Percentiles rank a stretch among this genome's conserved stretches.
Conservation (phyloP, 2,113 vertebrate species). For the Crotalus horridus region DNA sequence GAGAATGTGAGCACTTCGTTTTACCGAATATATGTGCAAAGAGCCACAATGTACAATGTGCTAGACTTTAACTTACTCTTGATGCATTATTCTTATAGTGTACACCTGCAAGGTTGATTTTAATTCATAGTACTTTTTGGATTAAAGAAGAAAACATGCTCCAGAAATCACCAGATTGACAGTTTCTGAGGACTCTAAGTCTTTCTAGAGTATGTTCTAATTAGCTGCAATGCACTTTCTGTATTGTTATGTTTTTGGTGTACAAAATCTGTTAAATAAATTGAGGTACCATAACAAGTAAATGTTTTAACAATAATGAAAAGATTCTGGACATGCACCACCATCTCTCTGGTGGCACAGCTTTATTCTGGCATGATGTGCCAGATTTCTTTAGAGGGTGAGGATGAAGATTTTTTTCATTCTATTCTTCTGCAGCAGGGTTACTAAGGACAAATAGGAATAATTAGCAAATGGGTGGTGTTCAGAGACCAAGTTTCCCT, state of each 20-base stretch:
- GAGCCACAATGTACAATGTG: neutral
- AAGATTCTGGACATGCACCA: neutral
- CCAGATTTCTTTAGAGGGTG: neutral
- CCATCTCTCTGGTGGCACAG: neutral
- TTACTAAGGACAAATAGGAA: neutral
- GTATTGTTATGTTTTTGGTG: slow-evolving; percentile 80
- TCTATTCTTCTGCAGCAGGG: neutral
- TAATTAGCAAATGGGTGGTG: neutral
- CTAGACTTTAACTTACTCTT: neutral
- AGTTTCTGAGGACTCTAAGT: neutral
- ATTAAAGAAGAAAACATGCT: neutral
- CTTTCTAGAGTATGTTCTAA: neutral
- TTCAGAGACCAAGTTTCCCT: neutral
- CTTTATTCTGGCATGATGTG: neutral
- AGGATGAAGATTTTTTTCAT: neutral
- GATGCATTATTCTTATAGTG: neutral
- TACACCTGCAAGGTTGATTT: neutral
- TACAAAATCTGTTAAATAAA: slow-evolving; percentile 81
- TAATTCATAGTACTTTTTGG: neutral
- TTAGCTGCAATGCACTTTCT: slow-evolving; percentile 55
- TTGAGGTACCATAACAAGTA: neutral
- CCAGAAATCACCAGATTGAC: neutral
- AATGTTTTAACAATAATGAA: neutral
- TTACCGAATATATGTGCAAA: neutral
- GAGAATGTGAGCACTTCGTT: neutral